A percentile compares a stretch with the other conserved stretches of the same genome.
Conservation (phyloP, 2,797 vertebrate genomes). For the Etheostoma nigrum region DNA sequence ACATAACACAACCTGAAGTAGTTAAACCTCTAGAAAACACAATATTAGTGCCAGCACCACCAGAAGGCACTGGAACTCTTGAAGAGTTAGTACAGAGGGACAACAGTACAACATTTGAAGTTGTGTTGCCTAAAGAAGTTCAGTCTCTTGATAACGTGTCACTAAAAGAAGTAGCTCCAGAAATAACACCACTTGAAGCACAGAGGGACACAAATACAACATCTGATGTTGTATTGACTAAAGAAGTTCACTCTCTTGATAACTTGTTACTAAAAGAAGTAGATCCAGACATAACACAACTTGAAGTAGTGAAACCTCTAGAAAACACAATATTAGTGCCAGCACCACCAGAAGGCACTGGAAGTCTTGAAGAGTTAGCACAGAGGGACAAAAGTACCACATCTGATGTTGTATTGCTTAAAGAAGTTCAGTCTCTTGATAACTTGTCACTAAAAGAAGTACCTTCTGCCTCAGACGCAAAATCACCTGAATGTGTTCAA, state of each 20-base stretch:
- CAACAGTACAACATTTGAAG: slow-evolving; percentile 23
- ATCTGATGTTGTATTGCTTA: slow-evolving; percentile 15
- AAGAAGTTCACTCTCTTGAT: slow-evolving; percentile 27
- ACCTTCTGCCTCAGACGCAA: slow-evolving; percentile 21
- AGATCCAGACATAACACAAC: neutral
- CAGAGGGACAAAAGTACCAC: slow-evolving; percentile 15
- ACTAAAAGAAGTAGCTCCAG: slow-evolving; percentile 28
- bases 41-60: slow-evolving; percentile 12
- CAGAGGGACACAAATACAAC: slow-evolving; percentile 16
- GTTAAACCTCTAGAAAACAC: slow-evolving; percentile 30
- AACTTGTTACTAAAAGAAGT: slow-evolving; percentile 32
- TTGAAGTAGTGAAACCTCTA: slow-evolving; percentile 21
- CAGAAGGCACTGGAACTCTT: slow-evolving; percentile 19
- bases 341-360: slow-evolving; percentile 14
- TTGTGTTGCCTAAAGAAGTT: slow-evolving; percentile 11
- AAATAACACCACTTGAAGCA: slow-evolving; percentile 9
- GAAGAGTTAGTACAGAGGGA: neutral
- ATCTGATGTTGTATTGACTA: slow-evolving; percentile 16
- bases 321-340: slow-evolving; percentile 27
- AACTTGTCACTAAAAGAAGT: slow-evolving; percentile 32
- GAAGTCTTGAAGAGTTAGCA: slow-evolving; percentile 3
- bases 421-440: slow-evolving; percentile 27
- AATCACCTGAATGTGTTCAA: slow-evolving; percentile 37
- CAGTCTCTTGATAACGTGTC: slow-evolving; percentile 21
- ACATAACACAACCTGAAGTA: slow-evolving; percentile 13